These are phyloP conservation scores for Peromyscus californicus DNA, from an alignment of 2,113 vertebrate genomes.

Conservation along the genomic window DNA sequence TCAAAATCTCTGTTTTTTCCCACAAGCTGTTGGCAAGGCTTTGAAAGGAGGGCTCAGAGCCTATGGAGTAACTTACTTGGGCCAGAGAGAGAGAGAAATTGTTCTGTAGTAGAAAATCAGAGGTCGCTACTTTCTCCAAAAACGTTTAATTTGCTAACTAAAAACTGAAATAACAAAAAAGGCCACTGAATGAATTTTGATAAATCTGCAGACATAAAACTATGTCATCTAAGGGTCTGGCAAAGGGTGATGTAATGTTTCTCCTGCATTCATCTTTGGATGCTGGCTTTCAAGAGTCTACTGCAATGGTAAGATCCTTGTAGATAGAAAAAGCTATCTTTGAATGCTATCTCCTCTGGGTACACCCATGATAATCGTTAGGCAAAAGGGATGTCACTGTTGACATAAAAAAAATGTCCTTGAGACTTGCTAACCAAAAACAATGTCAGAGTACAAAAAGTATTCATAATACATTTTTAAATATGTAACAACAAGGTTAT, in stretches of 20 bases:
- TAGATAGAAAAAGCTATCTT: not conserved
- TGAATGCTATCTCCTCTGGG: not conserved
- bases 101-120: constrained; percentile 39
- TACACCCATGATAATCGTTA: not conserved
- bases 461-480: not conserved
- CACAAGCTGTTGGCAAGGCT: constrained; percentile 64
- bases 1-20: constrained; percentile 72
- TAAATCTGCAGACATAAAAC: not conserved
- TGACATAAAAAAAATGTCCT: not conserved
- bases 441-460: not conserved
- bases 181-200: not conserved
- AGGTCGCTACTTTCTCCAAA: not conserved
- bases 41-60: constrained; percentile 41
- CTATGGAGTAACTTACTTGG: not conserved
- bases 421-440: not conserved
- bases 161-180: not conserved
- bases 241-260: not conserved
- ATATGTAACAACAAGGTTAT: too few relatives aligned
- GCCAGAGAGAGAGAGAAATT: not conserved
- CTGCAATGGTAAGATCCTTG: not conserved
- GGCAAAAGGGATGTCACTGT: not conserved
- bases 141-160: not conserved
- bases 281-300: not conserved
- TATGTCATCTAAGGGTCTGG: not conserved
- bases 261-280: not conserved